Conservation (phyloP, 1,140 invertebrate genomes). For the Drosophila watanabei region DNA sequence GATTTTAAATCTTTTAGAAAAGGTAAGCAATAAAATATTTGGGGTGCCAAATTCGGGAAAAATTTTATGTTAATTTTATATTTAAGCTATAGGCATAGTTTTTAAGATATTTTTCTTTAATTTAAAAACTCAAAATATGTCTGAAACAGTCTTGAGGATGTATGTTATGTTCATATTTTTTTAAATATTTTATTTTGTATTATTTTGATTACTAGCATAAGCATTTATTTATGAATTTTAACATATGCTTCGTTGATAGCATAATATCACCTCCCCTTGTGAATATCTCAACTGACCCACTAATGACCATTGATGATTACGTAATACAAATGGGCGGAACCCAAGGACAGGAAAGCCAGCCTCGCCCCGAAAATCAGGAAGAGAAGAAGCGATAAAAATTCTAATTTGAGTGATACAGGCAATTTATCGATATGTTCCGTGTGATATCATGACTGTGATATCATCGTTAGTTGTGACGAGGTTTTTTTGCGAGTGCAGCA, state of each 20-base stretch:
- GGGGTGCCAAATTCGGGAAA: too few species aligned
- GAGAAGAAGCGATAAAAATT: slow-evolving; percentile 2
- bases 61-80: too few species aligned
- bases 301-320: slow-evolving; percentile 5
- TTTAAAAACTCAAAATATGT: too few species aligned
- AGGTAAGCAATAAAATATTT: too few species aligned
- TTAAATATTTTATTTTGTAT: too few species aligned
- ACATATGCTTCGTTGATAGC: not conserved
- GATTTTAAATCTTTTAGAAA: too few species aligned
- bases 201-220: too few species aligned
- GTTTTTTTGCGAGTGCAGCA: slow-evolving; percentile 25
- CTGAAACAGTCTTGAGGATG: too few species aligned
- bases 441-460: slow-evolving; percentile 15
- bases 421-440: slow-evolving; percentile 9
- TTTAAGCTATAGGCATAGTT: too few species aligned
- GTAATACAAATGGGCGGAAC: slow-evolving; percentile 10
- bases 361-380: slow-evolving; percentile 17
- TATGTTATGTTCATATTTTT: too few species aligned
- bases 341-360: not conserved
- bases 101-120: too few species aligned
- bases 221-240: not conserved
- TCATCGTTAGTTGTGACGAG: not conserved
- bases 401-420: slow-evolving; percentile 8
- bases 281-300: not conserved
- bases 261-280: not conserved